phyloP scores from a whole-genome alignment of 2,888 invertebrate species.

The Biston betularia region DNA sequence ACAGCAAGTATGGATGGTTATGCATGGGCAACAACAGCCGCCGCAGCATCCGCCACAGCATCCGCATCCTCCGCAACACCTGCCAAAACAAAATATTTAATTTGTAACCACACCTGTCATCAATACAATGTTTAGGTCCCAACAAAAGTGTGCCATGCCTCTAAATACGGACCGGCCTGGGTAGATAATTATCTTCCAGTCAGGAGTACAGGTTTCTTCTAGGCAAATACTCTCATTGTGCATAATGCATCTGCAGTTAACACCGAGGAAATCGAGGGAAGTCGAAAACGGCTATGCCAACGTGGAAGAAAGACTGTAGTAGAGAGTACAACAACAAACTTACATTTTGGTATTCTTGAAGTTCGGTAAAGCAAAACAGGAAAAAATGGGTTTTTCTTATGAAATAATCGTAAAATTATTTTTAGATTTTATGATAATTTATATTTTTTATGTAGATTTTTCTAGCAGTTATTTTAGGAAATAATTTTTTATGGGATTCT shows the following conservation, averaged over 20 bases:
- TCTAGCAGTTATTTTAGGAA: neutral
- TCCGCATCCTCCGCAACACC: too few relatives aligned
- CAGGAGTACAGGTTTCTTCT: too few relatives aligned
- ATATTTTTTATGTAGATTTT: constrained; percentile 9
- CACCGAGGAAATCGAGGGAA: too few relatives aligned
- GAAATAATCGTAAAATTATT: constrained; percentile 3
- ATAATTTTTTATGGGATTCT: neutral
- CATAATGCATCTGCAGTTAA: too few relatives aligned
- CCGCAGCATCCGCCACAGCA: too few relatives aligned
- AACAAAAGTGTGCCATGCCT: neutral
- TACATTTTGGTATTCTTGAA: constrained; percentile 4
- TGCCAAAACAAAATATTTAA: too few relatives aligned
- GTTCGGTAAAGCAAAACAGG: neutral
- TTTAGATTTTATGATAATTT: constrained; percentile 5
- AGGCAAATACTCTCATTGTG: too few relatives aligned
- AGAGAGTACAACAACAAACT: neutral
- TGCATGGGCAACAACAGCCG: constrained; percentile 61
- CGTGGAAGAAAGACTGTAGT: too few relatives aligned
- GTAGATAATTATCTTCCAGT: too few relatives aligned
- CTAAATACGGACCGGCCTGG: too few relatives aligned
- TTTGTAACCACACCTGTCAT: too few relatives aligned
- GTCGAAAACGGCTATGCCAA: too few relatives aligned
- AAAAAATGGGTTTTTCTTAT: constrained; percentile 7
- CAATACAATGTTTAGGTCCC: neutral
- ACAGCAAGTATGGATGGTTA: constrained; percentile 69